Conservation (phyloP, 2,797 vertebrate genomes). For the Argyrosomus regius region DNA sequence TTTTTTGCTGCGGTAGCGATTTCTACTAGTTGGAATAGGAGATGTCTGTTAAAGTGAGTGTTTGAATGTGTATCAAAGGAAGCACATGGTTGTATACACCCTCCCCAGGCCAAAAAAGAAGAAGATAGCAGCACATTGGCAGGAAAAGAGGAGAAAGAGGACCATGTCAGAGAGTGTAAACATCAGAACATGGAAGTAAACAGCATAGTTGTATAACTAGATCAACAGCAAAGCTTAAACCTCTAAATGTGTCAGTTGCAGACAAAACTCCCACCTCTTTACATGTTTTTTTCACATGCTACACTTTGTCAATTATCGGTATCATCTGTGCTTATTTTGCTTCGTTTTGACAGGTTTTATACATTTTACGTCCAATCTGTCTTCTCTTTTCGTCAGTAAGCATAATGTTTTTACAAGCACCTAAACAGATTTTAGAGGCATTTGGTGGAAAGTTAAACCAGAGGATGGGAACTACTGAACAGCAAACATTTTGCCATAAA, state of each 20-base stretch:
- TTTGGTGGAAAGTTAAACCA: conserved; percentile 7
- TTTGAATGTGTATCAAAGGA: conserved; percentile 1
- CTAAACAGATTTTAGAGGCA: background rate
- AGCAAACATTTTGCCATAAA: background rate
- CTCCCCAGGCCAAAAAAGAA: background rate
- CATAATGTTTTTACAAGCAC: background rate
- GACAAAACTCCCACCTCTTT: background rate
- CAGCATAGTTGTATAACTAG: background rate
- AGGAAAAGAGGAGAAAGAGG: background rate
- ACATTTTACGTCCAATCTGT: background rate
- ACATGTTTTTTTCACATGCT: background rate
- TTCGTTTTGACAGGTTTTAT: background rate
- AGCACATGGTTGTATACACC: background rate
- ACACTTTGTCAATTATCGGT: background rate
- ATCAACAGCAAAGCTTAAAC: background rate
- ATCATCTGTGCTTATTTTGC: conserved; percentile 4
- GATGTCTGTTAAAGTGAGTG: background rate
- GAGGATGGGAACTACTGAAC: background rate
- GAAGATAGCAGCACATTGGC: too few relatives aligned
- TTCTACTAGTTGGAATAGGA: background rate
- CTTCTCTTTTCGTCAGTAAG: background rate
- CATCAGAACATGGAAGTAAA: background rate
- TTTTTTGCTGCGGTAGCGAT: background rate
- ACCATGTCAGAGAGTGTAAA: background rate
- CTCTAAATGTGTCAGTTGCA: background rate